These are phyloP conservation scores for Orthosia gothica DNA, from an alignment of 2,888 invertebrate species.

Conservation along the genomic window DNA sequence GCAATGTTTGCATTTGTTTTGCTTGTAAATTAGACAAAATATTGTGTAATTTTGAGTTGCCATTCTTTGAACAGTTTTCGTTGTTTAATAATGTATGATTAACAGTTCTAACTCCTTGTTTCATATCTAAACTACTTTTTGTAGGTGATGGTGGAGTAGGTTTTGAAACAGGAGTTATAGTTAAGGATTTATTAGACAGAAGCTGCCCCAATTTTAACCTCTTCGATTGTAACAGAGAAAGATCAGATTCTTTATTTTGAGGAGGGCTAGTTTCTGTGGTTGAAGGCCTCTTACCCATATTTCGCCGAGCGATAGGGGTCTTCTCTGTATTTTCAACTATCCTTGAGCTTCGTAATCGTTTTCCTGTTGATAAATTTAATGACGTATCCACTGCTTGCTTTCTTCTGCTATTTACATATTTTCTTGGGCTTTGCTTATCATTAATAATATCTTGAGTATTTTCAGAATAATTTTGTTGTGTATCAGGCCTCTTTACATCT, in stretches of 20 bases:
- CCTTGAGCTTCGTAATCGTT: conserved; percentile 87
- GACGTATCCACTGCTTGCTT: conserved; percentile 76
- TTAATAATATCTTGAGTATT: conserved; percentile 79
- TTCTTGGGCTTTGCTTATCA: conserved; percentile 80
- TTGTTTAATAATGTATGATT: conserved; percentile 86
- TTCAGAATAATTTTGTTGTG: conserved; percentile 75
- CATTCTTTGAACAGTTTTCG: conserved; percentile 89
- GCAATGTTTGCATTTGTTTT: conserved; percentile 84
- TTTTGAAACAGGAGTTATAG: conserved; percentile 83
- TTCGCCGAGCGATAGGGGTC: conserved; percentile 74
- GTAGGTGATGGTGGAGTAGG: conserved; percentile 76
- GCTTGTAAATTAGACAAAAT: conserved; percentile 88
- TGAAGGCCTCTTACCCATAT: conserved; percentile 80
- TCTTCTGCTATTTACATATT: conserved; percentile 81
- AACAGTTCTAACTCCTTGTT: conserved; percentile 76
- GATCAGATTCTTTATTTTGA: conserved; percentile 81
- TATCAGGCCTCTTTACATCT: conserved; percentile 79
- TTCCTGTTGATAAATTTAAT: conserved; percentile 80
- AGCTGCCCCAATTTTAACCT: conserved; percentile 87
- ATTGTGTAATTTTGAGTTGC: conserved; percentile 89
- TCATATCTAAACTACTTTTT: conserved; percentile 76
- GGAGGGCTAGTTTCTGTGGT: conserved; percentile 77
- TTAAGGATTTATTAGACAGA: conserved; percentile 84
- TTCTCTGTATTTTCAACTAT: conserved; percentile 84
- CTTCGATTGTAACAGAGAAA: conserved; percentile 84